Conservation (phyloP, 2,888 invertebrate species). For the Odontothrips loti region DNA sequence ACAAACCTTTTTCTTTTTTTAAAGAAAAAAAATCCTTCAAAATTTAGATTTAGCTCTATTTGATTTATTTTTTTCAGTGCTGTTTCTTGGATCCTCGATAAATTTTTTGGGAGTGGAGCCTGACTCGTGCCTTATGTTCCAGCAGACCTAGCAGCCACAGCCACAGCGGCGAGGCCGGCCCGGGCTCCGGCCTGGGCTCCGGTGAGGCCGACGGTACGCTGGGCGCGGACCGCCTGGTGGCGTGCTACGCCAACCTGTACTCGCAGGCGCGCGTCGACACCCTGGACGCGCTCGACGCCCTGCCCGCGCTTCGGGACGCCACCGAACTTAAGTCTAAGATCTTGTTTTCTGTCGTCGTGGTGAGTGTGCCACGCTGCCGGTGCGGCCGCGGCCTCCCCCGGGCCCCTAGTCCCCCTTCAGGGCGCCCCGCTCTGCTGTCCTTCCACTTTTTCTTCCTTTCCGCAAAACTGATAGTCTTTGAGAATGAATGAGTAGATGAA, state of each 20-base stretch:
- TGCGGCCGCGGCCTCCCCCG: not conserved
- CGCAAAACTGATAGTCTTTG: no score
- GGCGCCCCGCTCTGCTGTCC: conserved; percentile 1
- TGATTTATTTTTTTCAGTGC: not conserved
- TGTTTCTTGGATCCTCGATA: not conserved
- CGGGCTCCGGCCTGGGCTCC: not conserved
- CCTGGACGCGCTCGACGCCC: conserved; percentile 75
- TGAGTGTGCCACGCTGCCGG: conserved; percentile 51
- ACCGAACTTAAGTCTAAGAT: conserved; percentile 91
- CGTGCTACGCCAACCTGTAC: conserved; percentile 80
- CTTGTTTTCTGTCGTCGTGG: conserved; percentile 92
- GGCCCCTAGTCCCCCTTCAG: conserved; percentile 7
- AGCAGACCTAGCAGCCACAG: conserved; percentile 13
- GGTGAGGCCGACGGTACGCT: conserved; percentile 35
- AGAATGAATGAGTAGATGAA: no score
- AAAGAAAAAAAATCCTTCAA: not conserved
- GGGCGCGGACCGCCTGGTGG: conserved; percentile 56
- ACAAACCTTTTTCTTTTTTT: not conserved
- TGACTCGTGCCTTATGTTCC: not conserved
- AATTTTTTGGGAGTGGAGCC: not conserved
- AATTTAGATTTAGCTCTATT: not conserved
- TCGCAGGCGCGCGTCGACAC: conserved; percentile 78
- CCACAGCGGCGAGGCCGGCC: no score
- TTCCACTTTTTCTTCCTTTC: not conserved
- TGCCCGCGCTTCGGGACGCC: conserved; percentile 75